Conservation (phyloP, 2,113 vertebrate genomes). For the Stomatorhinus ivindoensis region DNA sequence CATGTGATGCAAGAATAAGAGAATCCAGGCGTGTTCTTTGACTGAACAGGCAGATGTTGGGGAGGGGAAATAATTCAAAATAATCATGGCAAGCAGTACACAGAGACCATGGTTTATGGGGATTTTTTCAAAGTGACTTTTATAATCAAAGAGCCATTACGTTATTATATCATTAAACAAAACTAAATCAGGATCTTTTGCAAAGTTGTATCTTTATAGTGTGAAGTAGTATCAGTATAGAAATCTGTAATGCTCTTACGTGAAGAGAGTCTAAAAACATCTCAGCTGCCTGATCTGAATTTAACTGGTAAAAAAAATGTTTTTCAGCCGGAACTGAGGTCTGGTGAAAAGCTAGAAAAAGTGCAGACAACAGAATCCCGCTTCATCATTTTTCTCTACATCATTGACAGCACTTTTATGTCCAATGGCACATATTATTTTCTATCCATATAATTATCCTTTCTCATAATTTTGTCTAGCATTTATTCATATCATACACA, state of each 20-base stretch:
- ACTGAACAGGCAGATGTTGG: not conserved
- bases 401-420: not conserved
- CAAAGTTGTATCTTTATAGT: not conserved
- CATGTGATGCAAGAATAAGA: not conserved
- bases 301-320: not conserved
- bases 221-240: not conserved
- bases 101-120: not conserved
- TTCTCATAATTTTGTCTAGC: not conserved
- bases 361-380: not conserved
- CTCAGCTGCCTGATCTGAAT: not conserved
- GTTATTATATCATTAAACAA: not conserved
- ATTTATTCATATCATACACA: not conserved
- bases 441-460: not conserved
- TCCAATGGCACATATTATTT: not conserved
- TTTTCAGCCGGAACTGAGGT: not conserved
- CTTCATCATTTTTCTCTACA: not conserved
- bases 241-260: not conserved
- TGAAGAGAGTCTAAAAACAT: not conserved
- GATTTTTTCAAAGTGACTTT: not conserved
- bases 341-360: not conserved
- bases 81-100: not conserved
- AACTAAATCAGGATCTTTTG: not conserved
- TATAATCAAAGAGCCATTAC: not conserved
- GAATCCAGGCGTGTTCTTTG: not conserved
- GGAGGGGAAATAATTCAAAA: not conserved